phyloP scores from a whole-genome alignment of 2,113 vertebrate genomes.

The Myocastor coypus region DNA sequence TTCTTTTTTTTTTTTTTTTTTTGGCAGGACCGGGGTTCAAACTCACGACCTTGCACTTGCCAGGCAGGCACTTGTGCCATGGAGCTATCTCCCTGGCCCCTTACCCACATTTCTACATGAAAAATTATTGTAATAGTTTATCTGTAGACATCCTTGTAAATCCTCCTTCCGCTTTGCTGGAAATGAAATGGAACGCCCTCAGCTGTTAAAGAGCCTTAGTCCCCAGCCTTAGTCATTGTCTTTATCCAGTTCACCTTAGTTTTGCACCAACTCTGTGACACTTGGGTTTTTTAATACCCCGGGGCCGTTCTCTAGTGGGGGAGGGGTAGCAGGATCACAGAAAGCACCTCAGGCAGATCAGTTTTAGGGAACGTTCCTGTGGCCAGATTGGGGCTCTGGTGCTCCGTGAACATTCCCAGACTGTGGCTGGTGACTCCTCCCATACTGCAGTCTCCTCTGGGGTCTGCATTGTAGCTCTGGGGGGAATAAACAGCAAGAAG shows the following conservation, averaged over 20 bases:
- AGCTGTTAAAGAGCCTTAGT: not conserved
- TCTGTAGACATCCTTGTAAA: not conserved
- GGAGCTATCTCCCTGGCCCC: too few relatives aligned
- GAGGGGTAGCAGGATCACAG: not conserved
- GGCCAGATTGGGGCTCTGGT: not conserved
- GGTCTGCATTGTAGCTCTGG: not conserved
- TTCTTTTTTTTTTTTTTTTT: too few relatives aligned
- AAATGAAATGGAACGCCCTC: not conserved
- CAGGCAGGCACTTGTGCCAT: too few relatives aligned
- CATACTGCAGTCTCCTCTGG: not conserved
- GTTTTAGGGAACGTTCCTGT: not conserved
- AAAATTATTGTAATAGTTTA: not conserved
- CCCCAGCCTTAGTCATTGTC: not conserved
- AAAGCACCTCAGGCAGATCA: not conserved
- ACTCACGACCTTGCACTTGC: too few relatives aligned
- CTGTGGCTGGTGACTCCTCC: not conserved
- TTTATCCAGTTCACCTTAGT: not conserved
- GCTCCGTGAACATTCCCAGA: not conserved
- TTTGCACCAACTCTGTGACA: not conserved
- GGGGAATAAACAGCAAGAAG: not conserved
- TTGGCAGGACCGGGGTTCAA: too few relatives aligned
- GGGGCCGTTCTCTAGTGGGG: not conserved
- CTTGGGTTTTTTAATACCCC: not conserved
- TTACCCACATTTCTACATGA: not conserved
- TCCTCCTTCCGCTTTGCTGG: slow-evolving; percentile 6